Percentiles rank a stretch among this genome's conserved stretches.
These are phyloP conservation scores for Atta cephalotes DNA, from an alignment of 1,140 invertebrate genomes.

Conservation along the genomic window DNA sequence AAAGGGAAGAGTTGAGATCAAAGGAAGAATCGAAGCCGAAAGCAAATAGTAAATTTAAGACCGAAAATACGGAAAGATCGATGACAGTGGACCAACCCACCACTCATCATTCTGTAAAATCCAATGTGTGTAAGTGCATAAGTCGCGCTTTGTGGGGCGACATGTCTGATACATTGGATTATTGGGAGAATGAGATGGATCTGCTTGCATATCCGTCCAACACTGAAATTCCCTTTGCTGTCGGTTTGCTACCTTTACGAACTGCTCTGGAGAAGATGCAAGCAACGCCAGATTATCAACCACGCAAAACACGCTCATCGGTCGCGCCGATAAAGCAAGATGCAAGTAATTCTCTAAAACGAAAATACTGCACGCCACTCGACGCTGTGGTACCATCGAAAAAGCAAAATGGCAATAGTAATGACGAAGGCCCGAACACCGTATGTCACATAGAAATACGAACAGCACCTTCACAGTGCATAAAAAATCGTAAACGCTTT, in stretches of 20 bases:
- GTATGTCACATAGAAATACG: constrained; percentile 84
- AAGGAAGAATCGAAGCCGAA: constrained; percentile 64
- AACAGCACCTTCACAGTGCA: constrained; percentile 77
- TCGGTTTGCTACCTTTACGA: constrained; percentile 84
- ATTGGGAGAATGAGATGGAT: constrained; percentile 71
- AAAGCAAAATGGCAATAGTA: constrained; percentile 60
- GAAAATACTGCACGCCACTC: constrained; percentile 72
- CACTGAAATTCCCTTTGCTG: constrained; percentile 85
- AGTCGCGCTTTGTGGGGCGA: constrained; percentile 84
- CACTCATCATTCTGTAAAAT: constrained; percentile 43
- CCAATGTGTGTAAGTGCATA: constrained; percentile 78
- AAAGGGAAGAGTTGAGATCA: constrained; percentile 32
- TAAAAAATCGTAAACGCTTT: constrained; percentile 67
- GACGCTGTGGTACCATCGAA: constrained; percentile 67
- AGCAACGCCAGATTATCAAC: constrained; percentile 85
- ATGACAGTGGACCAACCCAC: constrained; percentile 50
- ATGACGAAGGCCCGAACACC: constrained; percentile 77
- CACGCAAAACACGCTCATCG: constrained; percentile 85
- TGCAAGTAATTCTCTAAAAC: constrained; percentile 69
- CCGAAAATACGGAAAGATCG: constrained; percentile 60
- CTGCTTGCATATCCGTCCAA: constrained; percentile 79
- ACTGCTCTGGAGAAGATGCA: constrained; percentile 86
- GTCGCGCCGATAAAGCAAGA: constrained; percentile 80
- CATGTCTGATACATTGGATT: constrained; percentile 83
- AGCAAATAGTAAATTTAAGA: constrained; percentile 60